These are phyloP conservation scores for Eumacrocentrus americanus DNA, from an alignment of 2,888 invertebrate genomes.

Conservation along the genomic window DNA sequence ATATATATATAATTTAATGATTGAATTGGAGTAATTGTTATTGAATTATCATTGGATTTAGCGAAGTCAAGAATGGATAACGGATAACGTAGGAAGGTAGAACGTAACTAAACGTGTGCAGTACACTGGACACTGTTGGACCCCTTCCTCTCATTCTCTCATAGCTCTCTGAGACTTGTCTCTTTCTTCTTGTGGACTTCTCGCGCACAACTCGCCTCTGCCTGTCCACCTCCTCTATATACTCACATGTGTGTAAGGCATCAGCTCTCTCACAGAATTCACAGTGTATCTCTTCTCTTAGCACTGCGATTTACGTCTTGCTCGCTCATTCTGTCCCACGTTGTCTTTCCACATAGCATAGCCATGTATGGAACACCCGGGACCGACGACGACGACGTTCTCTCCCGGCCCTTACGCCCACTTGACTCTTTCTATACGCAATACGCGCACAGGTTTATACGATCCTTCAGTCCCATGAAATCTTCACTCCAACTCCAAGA, in stretches of 20 bases:
- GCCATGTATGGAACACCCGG: slow-evolving; percentile 58
- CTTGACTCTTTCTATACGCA: slow-evolving; percentile 36
- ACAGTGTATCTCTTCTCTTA: slow-evolving; percentile 25
- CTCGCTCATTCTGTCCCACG: slow-evolving; percentile 17
- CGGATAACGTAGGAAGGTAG: slow-evolving; percentile 27
- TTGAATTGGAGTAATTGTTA: background rate
- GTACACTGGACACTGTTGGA: slow-evolving; percentile 16
- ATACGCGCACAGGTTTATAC: slow-evolving; percentile 20
- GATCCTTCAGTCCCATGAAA: slow-evolving; percentile 24
- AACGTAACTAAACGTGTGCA: slow-evolving; percentile 28
- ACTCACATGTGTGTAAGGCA: background rate
- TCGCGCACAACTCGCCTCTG: slow-evolving; percentile 42
- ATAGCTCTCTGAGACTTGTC: slow-evolving; percentile 10
- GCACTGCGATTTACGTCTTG: background rate
- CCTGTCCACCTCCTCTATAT: slow-evolving; percentile 33
- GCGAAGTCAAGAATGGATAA: slow-evolving; percentile 11
- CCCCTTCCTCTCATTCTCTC: slow-evolving; percentile 16
- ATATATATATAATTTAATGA: background rate
- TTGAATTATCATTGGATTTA: background rate
- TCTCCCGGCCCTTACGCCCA: slow-evolving; percentile 52
- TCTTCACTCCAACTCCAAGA: slow-evolving; percentile 4
- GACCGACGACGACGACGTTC: slow-evolving; percentile 48
- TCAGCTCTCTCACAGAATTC: slow-evolving; percentile 10
- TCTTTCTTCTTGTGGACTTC: slow-evolving; percentile 13
- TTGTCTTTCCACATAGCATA: slow-evolving; percentile 58